Evolutionary conservation across 2,888 invertebrate species (phyloP).

Genomic region (Candidula unifasciata): DNA sequence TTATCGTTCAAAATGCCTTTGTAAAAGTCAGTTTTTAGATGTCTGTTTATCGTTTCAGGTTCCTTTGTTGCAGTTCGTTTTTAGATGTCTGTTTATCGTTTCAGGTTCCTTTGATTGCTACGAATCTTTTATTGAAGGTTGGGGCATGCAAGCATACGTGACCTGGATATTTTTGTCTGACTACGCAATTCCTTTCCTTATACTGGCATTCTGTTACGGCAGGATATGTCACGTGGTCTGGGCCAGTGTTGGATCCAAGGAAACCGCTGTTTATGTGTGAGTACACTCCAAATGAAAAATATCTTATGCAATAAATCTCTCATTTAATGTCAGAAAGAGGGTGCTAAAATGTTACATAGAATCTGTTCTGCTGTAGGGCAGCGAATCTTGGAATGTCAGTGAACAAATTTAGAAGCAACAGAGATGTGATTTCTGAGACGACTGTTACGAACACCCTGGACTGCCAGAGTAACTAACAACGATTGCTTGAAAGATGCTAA

Average conservation of each 20-base stretch:
- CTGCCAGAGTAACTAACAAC: no score
- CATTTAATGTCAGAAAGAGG: no score
- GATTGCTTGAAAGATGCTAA: no score
- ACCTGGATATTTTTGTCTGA: constrained; percentile 77
- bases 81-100: not conserved
- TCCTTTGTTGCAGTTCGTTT: not conserved
- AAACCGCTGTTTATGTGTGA: constrained; percentile 45
- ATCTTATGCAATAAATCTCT: no score
- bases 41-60: not conserved
- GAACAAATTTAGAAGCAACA: no score
- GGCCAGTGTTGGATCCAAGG: constrained; percentile 65
- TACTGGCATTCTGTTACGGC: constrained; percentile 78
- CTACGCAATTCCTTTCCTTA: constrained; percentile 79
- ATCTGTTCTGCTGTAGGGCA: no score
- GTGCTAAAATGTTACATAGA: no score
- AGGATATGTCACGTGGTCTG: constrained; percentile 77
- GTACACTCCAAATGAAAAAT: constrained; percentile 11
- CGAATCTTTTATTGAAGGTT: constrained; percentile 61
- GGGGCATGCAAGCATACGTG: constrained; percentile 72
- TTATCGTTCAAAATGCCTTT: no score
- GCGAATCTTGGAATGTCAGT: no score
- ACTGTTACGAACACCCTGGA: no score
- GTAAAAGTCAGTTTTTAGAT: no score
- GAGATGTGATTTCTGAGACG: no score
- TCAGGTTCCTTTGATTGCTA: constrained; percentile 69